phyloP scores from a whole-genome alignment of 1,140 invertebrate genomes.

The Drosophila lacteicornis region DNA sequence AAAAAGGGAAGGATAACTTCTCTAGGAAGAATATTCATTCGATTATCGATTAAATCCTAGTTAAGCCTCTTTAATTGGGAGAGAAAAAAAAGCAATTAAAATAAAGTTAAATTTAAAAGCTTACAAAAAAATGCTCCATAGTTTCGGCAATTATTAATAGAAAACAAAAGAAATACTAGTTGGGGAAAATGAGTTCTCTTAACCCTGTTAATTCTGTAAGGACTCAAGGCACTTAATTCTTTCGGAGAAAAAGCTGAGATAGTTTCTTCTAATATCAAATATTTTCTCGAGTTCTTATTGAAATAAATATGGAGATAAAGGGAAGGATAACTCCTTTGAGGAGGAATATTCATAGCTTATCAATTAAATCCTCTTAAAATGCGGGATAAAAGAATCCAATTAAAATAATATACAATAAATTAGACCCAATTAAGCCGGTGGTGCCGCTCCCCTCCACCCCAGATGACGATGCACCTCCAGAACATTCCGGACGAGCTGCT shows the following conservation, averaged over 20 bases:
- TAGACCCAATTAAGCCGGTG: too few species aligned
- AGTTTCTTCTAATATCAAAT: not conserved
- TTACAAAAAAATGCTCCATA: too few species aligned
- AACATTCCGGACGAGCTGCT: constrained; percentile 29
- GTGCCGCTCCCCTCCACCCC: constrained; percentile 12
- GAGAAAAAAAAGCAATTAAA: constrained; percentile 61
- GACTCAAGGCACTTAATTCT: too few species aligned
- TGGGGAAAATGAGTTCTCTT: not conserved
- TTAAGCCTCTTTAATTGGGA: constrained; percentile 34
- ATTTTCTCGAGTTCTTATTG: not conserved
- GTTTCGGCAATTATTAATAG: too few species aligned
- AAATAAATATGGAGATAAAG: too few species aligned
- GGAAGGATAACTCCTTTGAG: not conserved
- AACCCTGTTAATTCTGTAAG: too few species aligned
- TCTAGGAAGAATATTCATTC: not conserved
- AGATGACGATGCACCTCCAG: constrained; percentile 28
- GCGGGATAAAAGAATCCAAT: constrained; percentile 45
- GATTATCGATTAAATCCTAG: too few species aligned
- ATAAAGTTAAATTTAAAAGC: constrained; percentile 4
- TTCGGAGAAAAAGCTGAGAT: too few species aligned
- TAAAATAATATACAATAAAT: constrained; percentile 36
- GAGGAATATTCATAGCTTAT: constrained; percentile 4
- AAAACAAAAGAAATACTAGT: too few species aligned
- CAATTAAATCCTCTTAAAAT: constrained; percentile 47
- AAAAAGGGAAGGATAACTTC: not conserved